Conservation (phyloP, 1,140 invertebrate genomes). For the Drosophila bipectinata region DNA sequence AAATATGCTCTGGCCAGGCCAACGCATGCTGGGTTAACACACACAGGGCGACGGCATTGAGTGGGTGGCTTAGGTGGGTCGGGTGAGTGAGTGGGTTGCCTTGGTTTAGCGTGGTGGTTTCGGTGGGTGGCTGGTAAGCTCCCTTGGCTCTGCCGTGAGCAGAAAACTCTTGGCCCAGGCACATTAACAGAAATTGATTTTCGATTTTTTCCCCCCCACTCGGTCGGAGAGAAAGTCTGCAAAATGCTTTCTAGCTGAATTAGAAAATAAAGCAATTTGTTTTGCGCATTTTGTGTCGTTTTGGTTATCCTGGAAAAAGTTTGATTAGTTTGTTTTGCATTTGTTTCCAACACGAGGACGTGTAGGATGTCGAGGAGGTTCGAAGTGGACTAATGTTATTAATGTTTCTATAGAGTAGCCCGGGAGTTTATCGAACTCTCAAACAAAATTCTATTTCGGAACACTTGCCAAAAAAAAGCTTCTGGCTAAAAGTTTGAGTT, state of each 20-base stretch:
- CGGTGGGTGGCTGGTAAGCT: constrained; percentile 1
- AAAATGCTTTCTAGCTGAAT: constrained; percentile 53
- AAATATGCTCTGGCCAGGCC: constrained; percentile 50
- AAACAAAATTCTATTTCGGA: constrained; percentile 40
- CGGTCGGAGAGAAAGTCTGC: constrained; percentile 30
- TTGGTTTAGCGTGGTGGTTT: not conserved
- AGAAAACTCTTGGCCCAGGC: constrained; percentile 37
- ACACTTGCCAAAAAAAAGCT: constrained; percentile 36
- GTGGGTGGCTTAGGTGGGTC: not conserved
- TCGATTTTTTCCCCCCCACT: constrained; percentile 54
- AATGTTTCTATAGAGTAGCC: constrained; percentile 60
- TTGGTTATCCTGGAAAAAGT: constrained; percentile 57
- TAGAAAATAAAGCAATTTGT: constrained; percentile 78
- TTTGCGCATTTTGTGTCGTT: constrained; percentile 66
- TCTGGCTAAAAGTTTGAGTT: constrained; percentile 35
- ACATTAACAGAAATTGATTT: constrained; percentile 81
- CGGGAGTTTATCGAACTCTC: constrained; percentile 49
- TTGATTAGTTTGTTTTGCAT: constrained; percentile 78
- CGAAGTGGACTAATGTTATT: constrained; percentile 66
- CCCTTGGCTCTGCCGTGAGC: constrained; percentile 1
- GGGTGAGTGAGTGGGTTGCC: not conserved
- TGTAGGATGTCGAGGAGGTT: not conserved
- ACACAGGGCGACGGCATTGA: constrained; percentile 1
- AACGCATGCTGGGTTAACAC: constrained; percentile 38
- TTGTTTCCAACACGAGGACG: constrained; percentile 19